phyloP scores from a whole-genome alignment of 2,797 vertebrate species.

The Decapterus maruadsi region DNA sequence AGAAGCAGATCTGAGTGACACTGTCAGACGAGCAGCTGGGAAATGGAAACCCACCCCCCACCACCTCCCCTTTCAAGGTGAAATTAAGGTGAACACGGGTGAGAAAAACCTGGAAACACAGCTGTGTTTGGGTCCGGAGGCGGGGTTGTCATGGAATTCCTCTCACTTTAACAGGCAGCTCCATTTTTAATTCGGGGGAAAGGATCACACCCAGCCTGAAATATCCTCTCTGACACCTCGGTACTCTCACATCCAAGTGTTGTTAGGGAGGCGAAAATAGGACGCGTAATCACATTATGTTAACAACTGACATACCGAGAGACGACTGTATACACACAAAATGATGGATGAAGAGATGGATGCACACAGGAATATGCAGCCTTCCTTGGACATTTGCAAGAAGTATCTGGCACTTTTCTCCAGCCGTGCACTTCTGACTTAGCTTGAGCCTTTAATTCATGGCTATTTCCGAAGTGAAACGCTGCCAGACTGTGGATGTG shows the following conservation, averaged over 20 bases:
- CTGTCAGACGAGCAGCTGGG: conserved; percentile 51
- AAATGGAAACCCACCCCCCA: conserved; percentile 21
- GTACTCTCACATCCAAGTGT: conserved; percentile 73
- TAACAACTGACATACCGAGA: conserved; percentile 67
- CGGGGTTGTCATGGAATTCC: conserved; percentile 73
- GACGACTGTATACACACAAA: conserved; percentile 27
- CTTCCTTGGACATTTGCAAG: conserved; percentile 34
- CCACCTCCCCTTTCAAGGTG: conserved; percentile 53
- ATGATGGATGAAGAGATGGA: conserved; percentile 21
- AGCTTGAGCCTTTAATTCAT: conserved; percentile 53
- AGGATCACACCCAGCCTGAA: conserved; percentile 72
- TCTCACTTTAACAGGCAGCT: conserved; percentile 57
- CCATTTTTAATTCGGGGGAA: conserved; percentile 51
- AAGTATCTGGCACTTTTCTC: conserved; percentile 48
- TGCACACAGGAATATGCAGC: not conserved
- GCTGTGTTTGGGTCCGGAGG: conserved; percentile 68
- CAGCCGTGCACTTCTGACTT: conserved; percentile 48
- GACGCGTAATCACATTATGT: conserved; percentile 77
- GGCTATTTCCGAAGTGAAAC: conserved; percentile 44
- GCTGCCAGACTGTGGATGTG: conserved; percentile 32
- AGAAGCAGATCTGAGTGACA: conserved; percentile 37
- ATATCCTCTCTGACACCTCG: conserved; percentile 75
- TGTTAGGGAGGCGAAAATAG: conserved; percentile 76
- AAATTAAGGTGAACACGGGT: conserved; percentile 65
- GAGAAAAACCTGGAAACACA: conserved; percentile 51